Evolutionary conservation across 1,140 invertebrate species (phyloP), one percentile per base, ranked within the genome.

Genomic region (Cherax destructor): DNA sequence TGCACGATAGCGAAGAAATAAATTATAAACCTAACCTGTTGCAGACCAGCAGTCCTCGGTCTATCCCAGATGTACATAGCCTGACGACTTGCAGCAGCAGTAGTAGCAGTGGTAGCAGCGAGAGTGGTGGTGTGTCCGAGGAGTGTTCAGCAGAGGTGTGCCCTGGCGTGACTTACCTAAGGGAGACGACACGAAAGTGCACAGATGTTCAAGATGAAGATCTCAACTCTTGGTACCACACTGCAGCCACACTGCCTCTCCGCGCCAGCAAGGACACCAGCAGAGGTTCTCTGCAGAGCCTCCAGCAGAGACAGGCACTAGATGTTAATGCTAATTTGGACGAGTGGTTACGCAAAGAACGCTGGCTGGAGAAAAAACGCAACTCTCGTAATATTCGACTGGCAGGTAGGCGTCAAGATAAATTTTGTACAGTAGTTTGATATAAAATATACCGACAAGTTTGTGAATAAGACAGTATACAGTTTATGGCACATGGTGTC

Each of bases 291-390:
- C 21, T 61, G 24, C 30, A 59, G n/a, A 65, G n/a, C 11, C 11
- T 61, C 6, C 30, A 72, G 56, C 56, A 69, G 13, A 52, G 87
- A n/a, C 87, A 81, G 16, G 61, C 24, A n/a, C 74, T 91, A 7
- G 89, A 91, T n/a, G 56, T 91, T 30, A 85, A 77, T 18, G 89
- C 89, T 21, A 91, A 80, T 24, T 16, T 91, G 21, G 89, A 91
- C 49, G 89, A 91, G 50, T 91, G 89, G 89, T 52, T 83, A 16
- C 81, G 83, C 47, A 91, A 91, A 72, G 89, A 85, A 79, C 81
- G 83, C 5, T 91, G 89, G 89, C 56, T 91, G 74, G 89, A 91
- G 83, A 91, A 85, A 47, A 91, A 91, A 80, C 83, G 83, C 24
- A 78, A 50, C 21, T 84, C 83, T 30, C 65, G 61, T 21, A 78